These are phyloP conservation scores for Gymnocephalus cernua DNA, from an alignment of 2,113 vertebrate genomes.

Conservation along the genomic window DNA sequence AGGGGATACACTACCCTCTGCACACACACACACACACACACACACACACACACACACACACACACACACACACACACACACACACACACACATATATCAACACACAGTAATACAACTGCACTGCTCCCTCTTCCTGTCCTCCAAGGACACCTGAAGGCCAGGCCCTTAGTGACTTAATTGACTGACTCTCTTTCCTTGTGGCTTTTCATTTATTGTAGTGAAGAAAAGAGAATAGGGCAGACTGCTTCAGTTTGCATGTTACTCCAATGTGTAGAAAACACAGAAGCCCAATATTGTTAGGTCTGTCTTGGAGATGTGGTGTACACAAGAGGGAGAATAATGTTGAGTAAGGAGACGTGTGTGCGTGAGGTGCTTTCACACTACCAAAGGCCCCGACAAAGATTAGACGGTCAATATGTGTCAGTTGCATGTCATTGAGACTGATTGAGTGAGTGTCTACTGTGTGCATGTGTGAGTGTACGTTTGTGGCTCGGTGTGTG, in stretches of 20 bases:
- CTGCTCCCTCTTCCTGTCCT: slow-evolving; percentile 67
- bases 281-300: background rate
- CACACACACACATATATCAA: slow-evolving; percentile 29
- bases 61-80: background rate
- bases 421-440: slow-evolving; percentile 66
- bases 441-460: slow-evolving; percentile 47
- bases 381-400: slow-evolving; percentile 42
- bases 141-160: slow-evolving; percentile 84
- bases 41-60: slow-evolving; percentile 1
- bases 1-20: slow-evolving; percentile 58
- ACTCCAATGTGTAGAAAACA: slow-evolving; percentile 10
- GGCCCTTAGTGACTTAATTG: slow-evolving; percentile 72
- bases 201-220: slow-evolving; percentile 75
- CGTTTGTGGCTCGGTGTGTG: background rate
- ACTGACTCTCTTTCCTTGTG: slow-evolving; percentile 60
- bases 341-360: slow-evolving; percentile 22
- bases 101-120: slow-evolving; percentile 51
- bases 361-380: slow-evolving; percentile 33
- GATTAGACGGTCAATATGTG: slow-evolving; percentile 78
- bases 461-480: slow-evolving; percentile 10
- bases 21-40: slow-evolving; percentile 22
- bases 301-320: slow-evolving; percentile 3
- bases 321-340: slow-evolving; percentile 54
- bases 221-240: slow-evolving; percentile 18
- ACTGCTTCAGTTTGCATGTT: slow-evolving; percentile 30